Conservation (phyloP, 2,113 vertebrate genomes). For the Campylomormyrus tamandua region DNA sequence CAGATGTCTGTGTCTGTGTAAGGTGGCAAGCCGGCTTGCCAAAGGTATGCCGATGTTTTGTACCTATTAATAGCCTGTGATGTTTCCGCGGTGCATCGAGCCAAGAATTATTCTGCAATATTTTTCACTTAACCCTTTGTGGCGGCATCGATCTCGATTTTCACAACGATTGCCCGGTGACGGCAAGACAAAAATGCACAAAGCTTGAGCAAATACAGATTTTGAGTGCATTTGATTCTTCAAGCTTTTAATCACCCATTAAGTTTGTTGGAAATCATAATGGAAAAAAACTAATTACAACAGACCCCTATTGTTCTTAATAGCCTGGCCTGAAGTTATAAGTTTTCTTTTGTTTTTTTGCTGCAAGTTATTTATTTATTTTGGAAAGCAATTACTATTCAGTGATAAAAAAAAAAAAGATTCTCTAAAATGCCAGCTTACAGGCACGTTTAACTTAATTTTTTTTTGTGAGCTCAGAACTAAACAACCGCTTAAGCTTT, state of each 20-base stretch:
- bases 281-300: background rate
- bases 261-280: background rate
- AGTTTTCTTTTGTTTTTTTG: background rate
- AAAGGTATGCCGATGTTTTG: conserved; percentile 7
- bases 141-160: background rate
- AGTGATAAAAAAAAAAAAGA: background rate
- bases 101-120: background rate
- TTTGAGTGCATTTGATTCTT: background rate
- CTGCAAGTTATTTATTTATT: background rate
- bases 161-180: background rate
- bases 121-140: background rate
- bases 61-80: conserved; percentile 1
- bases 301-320: background rate
- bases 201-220: background rate
- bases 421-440: background rate
- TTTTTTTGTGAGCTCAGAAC: background rate
- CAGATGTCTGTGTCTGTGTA: conserved; percentile 3
- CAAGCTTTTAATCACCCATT: background rate
- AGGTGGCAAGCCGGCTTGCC: background rate
- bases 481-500: background rate
- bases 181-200: background rate
- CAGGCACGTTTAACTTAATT: background rate
- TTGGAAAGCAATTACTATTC: background rate
- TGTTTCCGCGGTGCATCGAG: background rate
- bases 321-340: background rate